Base-by-base conservation (phyloP, 2,113 vertebrate genomes). In the Tenebrosternarchus preto region DNA sequence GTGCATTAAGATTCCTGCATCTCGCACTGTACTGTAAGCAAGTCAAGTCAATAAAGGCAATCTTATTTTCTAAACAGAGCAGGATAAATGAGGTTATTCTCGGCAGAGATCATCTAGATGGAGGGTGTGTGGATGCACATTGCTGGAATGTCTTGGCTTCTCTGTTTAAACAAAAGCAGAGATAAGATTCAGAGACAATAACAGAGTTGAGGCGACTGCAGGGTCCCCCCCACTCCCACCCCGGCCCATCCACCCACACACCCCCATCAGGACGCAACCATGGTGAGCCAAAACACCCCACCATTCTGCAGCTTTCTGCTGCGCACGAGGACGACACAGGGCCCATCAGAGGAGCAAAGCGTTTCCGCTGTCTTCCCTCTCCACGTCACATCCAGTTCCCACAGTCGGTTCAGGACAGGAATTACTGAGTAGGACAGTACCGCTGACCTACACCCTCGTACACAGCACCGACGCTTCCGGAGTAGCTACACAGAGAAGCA, bases 131-230 rank as follows among this genome's bases (percentile, higher is more conserved):
- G 43, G 43, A 50, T 15, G 12, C 83, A 86, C 80, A 39, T 80
- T 89, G 88, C 83, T 88, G 89, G 90, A 93, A 91, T 91, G 91
- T 89, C 87, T 89, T 83, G 84, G 85, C 89, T 91, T 83, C 80
- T 77, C 88, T 91, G 88, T 93, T 91, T 91, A 93, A 91, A 92
- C 91, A 93, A 87, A 89, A 86, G 71, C 85, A 19, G 36, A 88
- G 92, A 93, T 93, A 92, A 93, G 91, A 92, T 92, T 91, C 90
- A 86, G 91, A 90, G 86, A 91, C 89, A 92, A 92, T 92, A 90
- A 89, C 91, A 90, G 86, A 89, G 87, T 88, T 89, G 88, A 90
- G 90, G 89, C 87, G 91, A 90, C 90, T n/a, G n/a, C n/a, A n/a
- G n/a, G n/a, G n/a, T n/a, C 89, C 90, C 88, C 88, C 91, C 89